phyloP scores from a whole-genome alignment of 1,140 invertebrate species.

The Ruditapes philippinarum region DNA sequence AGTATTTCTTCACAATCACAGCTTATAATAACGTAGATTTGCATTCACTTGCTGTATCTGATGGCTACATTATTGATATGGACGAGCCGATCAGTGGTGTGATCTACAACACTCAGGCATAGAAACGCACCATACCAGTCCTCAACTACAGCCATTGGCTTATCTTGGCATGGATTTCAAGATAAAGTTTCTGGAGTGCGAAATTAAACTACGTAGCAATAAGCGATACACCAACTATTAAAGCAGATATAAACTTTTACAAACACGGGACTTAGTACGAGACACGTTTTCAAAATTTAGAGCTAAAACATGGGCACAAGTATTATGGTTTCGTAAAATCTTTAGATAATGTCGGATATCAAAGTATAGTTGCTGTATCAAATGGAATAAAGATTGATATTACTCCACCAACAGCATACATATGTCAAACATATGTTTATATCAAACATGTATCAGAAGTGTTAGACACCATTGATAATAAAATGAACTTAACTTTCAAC shows the following conservation, averaged over 20 bases:
- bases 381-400: constrained; percentile 47
- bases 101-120: constrained; percentile 60
- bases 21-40: too few species aligned
- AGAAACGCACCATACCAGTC: too few species aligned
- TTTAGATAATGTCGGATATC: constrained; percentile 62
- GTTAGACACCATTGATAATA: background rate
- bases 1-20: too few species aligned
- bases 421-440: too few species aligned
- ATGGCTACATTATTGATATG: constrained; percentile 67
- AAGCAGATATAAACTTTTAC: background rate
- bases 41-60: too few species aligned
- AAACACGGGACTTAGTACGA: too few species aligned
- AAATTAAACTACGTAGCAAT: constrained; percentile 60
- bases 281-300: too few species aligned
- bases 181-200: constrained; percentile 64
- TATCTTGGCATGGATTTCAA: too few species aligned
- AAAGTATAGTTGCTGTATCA: constrained; percentile 12
- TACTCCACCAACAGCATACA: constrained; percentile 34
- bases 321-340: too few species aligned
- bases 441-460: too few species aligned
- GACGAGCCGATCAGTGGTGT: constrained; percentile 58
- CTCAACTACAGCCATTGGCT: too few species aligned
- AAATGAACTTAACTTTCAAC: background rate
- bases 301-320: too few species aligned
- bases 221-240: background rate